Percentiles rank a stretch among this genome's conserved stretches.
phyloP scores from a whole-genome alignment of 2,797 vertebrate genomes.

The Pygocentrus nattereri region DNA sequence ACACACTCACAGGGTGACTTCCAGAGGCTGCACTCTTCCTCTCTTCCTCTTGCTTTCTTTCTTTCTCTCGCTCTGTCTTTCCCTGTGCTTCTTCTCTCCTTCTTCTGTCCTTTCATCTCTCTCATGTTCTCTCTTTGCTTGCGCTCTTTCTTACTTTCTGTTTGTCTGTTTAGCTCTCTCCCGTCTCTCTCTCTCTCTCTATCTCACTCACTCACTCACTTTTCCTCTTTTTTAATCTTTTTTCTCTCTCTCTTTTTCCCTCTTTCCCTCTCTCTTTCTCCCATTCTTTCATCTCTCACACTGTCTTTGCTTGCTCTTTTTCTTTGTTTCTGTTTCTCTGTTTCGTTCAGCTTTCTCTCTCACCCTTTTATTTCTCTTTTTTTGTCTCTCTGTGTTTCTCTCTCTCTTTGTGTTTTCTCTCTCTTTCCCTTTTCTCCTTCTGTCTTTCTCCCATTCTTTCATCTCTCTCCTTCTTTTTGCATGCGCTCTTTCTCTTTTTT shows the following conservation, averaged over 20 bases:
- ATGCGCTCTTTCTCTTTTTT: too few relatives aligned
- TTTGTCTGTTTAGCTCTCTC: background rate
- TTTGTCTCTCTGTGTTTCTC: background rate
- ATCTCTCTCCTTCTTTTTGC: constrained; percentile 28
- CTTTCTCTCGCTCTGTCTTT: background rate
- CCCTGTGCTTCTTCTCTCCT: too few relatives aligned
- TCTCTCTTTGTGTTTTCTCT: too few relatives aligned
- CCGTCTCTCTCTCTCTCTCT: background rate
- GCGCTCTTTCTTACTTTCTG: too few relatives aligned
- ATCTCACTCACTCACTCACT: background rate
- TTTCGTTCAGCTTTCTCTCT: background rate
- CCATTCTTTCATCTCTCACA: background rate
- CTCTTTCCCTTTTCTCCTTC: too few relatives aligned
- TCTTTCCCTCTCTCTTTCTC: background rate
- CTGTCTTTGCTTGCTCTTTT: background rate
- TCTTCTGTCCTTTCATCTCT: too few relatives aligned
- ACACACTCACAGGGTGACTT: constrained; percentile 35
- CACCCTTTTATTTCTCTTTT: too few relatives aligned
- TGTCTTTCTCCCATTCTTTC: background rate
- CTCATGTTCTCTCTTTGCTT: too few relatives aligned
- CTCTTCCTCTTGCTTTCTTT: background rate
- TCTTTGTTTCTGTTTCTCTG: background rate
- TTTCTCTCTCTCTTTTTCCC: background rate
- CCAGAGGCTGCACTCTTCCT: background rate
- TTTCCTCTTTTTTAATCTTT: background rate